A percentile compares a stretch with the other conserved stretches of the same genome.
phyloP scores from a whole-genome alignment of 2,888 invertebrate genomes.

The Gymnoscelis rufifasciata region DNA sequence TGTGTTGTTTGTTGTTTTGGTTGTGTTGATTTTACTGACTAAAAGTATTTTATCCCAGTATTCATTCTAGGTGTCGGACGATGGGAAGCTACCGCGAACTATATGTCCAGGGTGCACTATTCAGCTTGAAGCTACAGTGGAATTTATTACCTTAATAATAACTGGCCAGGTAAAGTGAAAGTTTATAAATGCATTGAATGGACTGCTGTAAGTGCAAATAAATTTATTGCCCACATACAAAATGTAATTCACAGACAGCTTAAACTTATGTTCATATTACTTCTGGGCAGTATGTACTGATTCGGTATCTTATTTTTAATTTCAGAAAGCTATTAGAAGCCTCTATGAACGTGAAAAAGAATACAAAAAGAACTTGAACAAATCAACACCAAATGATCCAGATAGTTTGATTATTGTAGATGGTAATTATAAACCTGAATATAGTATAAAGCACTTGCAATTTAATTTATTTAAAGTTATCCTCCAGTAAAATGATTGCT shows the following conservation, averaged over 20 bases:
- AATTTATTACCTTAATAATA: constrained; percentile 85
- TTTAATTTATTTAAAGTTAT: too few species aligned
- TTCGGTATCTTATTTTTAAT: not conserved
- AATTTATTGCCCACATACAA: too few species aligned
- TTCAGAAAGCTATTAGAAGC: constrained; percentile 65
- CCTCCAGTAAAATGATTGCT: not conserved
- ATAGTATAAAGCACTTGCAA: too few species aligned
- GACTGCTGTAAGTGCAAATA: too few species aligned
- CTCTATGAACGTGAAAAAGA: constrained; percentile 59
- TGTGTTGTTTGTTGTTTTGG: too few species aligned
- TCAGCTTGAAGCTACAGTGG: constrained; percentile 85
- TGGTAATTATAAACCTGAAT: constrained; percentile 36
- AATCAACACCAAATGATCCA: constrained; percentile 36
- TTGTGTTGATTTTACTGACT: too few species aligned
- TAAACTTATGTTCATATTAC: too few species aligned
- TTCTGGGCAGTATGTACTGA: too few species aligned
- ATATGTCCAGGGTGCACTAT: constrained; percentile 89
- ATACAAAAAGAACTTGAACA: constrained; percentile 52
- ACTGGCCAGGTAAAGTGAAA: constrained; percentile 79
- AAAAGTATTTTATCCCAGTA: too few species aligned
- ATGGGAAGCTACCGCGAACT: constrained; percentile 83
- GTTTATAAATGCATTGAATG: not conserved
- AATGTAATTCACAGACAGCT: too few species aligned
- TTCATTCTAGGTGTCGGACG: constrained; percentile 79
- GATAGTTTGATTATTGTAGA: constrained; percentile 57